Evolutionary conservation across 2,113 vertebrate species (phyloP).

Genomic region (Chitala chitala): DNA sequence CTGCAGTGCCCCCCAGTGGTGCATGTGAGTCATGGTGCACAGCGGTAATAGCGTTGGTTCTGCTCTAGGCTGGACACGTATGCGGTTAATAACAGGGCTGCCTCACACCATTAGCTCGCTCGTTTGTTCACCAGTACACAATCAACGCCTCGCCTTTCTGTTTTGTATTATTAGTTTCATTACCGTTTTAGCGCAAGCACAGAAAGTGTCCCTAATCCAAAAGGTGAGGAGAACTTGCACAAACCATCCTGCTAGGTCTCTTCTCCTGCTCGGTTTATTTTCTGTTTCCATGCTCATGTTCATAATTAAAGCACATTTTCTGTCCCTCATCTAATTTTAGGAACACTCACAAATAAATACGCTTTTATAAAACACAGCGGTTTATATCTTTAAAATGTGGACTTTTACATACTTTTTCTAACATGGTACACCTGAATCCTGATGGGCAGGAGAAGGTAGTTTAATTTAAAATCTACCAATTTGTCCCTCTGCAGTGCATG

Average conservation of each 20-base stretch:
- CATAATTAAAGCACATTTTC: neutral
- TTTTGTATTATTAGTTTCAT: neutral
- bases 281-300: neutral
- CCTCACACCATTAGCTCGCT: neutral
- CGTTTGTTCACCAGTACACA: neutral
- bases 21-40: neutral
- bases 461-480: no score
- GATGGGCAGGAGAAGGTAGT: no score
- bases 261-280: neutral
- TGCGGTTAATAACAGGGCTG: conserved; percentile 11
- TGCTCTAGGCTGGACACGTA: neutral
- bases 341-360: conserved; percentile 8
- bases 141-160: neutral
- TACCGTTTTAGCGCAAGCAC: neutral
- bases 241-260: neutral
- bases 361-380: no score
- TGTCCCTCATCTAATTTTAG: neutral
- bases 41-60: neutral
- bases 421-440: no score
- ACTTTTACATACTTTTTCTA: no score
- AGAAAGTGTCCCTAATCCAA: neutral
- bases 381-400: no score
- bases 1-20: neutral
- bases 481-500: no score
- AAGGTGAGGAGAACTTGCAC: neutral